These are phyloP conservation scores for Myodes glareolus DNA, from an alignment of 2,113 vertebrate species.

Conservation along the genomic window DNA sequence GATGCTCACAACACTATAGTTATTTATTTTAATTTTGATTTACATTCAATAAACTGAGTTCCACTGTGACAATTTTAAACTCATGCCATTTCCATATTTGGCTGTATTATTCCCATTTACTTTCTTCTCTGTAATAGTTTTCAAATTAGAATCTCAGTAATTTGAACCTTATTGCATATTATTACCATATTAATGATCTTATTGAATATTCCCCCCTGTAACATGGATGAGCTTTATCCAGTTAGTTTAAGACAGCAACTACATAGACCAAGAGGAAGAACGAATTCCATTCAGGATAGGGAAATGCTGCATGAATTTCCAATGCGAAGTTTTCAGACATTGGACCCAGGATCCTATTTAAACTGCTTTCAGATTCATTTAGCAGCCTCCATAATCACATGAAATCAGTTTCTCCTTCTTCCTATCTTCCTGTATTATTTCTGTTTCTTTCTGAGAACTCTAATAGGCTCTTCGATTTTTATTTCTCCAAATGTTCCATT, in stretches of 20 bases:
- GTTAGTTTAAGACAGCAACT: background rate
- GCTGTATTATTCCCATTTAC: no score
- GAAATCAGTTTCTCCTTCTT: background rate
- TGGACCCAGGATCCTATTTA: background rate
- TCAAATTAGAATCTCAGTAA: background rate
- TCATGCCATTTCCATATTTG: background rate
- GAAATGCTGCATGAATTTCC: background rate
- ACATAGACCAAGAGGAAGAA: background rate
- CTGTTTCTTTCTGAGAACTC: background rate
- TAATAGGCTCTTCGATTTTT: background rate
- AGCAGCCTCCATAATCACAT: background rate
- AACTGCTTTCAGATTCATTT: background rate
- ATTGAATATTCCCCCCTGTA: background rate
- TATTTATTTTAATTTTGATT: background rate
- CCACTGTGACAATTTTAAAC: background rate
- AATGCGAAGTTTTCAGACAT: background rate
- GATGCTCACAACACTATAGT: background rate
- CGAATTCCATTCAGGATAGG: background rate
- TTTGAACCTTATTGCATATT: background rate
- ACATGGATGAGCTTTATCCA: background rate
- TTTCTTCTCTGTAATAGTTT: background rate
- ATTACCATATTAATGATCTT: background rate
- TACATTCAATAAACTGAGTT: background rate
- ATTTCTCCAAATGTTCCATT: background rate
- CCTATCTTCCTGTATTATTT: background rate